Evolutionary conservation across 2,797 vertebrate genomes (phyloP).

Genomic region (Acanthurus lineatus): DNA sequence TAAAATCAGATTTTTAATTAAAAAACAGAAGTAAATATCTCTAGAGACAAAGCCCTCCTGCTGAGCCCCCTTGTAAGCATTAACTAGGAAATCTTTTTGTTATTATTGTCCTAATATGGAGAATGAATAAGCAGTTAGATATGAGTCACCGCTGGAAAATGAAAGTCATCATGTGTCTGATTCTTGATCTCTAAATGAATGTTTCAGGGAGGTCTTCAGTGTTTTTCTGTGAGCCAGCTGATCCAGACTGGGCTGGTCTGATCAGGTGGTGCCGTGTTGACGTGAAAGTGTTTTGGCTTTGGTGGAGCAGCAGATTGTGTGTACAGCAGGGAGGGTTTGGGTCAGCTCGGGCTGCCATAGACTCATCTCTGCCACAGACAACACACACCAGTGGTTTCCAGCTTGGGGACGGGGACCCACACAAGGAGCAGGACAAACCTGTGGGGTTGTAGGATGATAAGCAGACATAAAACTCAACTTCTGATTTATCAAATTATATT

Average conservation of each 20-base stretch:
- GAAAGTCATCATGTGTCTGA: conserved; percentile 20
- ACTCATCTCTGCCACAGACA: neutral
- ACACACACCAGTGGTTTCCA: conserved; percentile 17
- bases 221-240: neutral
- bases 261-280: conserved; percentile 36
- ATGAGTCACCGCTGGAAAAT: conserved; percentile 63
- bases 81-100: conserved; percentile 12
- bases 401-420: neutral
- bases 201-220: too few species aligned
- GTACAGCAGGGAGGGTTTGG: conserved; percentile 41
- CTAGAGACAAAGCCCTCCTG: neutral
- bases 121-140: conserved; percentile 26
- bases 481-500: too few species aligned
- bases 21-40: neutral
- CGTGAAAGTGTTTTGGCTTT: conserved; percentile 49
- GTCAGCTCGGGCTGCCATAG: conserved; percentile 37
- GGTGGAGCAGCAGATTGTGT: conserved; percentile 67
- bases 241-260: neutral
- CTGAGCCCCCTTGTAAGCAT: neutral
- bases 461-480: too few species aligned
- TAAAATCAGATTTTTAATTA: neutral
- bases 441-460: neutral
- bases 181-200: conserved; percentile 2
- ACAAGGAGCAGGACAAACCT: too few species aligned
- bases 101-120: conserved; percentile 33